phyloP scores from a whole-genome alignment of 1,140 invertebrate genomes.

The Drosophila paulistorum region DNA sequence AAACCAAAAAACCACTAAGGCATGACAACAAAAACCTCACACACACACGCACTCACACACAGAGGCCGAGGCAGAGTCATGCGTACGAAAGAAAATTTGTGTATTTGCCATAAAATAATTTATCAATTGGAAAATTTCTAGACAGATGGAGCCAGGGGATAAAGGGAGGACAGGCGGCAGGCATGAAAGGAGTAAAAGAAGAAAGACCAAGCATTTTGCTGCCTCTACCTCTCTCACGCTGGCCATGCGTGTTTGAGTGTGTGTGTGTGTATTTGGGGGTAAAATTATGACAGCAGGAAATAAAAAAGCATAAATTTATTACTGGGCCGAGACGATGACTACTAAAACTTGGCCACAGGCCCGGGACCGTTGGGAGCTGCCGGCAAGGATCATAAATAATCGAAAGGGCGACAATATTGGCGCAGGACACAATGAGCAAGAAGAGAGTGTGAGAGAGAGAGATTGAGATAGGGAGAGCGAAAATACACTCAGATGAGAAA shows the following conservation, averaged over 20 bases:
- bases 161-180: not conserved
- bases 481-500: not conserved
- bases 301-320: slow-evolving; percentile 82
- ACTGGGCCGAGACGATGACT: slow-evolving; percentile 75
- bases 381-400: slow-evolving; percentile 80
- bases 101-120: slow-evolving; percentile 82
- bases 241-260: slow-evolving; percentile 26
- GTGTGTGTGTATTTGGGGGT: slow-evolving; percentile 70
- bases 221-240: slow-evolving; percentile 21
- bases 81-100: slow-evolving; percentile 77
- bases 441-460: not conserved
- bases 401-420: slow-evolving; percentile 79
- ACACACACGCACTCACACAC: slow-evolving; percentile 32
- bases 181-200: slow-evolving; percentile 32
- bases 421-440: slow-evolving; percentile 57
- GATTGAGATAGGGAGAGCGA: not conserved
- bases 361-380: slow-evolving; percentile 74
- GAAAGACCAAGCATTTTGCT: slow-evolving; percentile 69
- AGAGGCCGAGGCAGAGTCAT: slow-evolving; percentile 30
- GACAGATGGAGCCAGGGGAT: slow-evolving; percentile 31
- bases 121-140: slow-evolving; percentile 82
- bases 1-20: slow-evolving; percentile 62
- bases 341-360: slow-evolving; percentile 81
- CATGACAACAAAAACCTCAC: slow-evolving; percentile 36
- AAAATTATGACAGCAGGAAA: slow-evolving; percentile 82